Evolutionary conservation across 2,797 vertebrate species (phyloP), one percentile per base, ranked within the genome.

Genomic region (Rhadinocentrus ornatus): DNA sequence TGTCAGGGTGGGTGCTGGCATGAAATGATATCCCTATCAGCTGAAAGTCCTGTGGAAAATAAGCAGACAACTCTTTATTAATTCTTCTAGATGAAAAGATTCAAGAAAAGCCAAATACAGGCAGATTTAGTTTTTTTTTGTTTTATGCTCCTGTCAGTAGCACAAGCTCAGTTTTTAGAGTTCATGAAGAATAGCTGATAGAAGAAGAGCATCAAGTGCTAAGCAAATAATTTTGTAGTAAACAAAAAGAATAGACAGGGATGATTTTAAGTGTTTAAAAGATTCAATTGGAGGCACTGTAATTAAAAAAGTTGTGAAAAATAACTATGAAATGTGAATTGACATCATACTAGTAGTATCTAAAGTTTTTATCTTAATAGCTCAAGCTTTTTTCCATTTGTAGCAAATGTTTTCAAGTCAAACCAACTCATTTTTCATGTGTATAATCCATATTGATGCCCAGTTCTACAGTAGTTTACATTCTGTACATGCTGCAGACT

Each of bases 1-100:
- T 73, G 70, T 77, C 15, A 55, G 4, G 58, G 64, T 66, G 59
- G 74, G 63, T 44, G 72, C 64, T 65, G 62, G 68, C 67, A 66
- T 58, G 58, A 84, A 64, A 62, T 67, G 4, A 71, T 66, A 41
- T 69, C 44, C 32, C 10, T 68, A 56, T 39, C 39, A 62, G 32
- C 13, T 20, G 13, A 80, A 73, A 48, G 29, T 53, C 15, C 9
- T 7, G 37, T 63, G 26, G 29, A 41, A 65, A 56, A 68, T 24
- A 22, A 71, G 48, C 48, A 60, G 37, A 22, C 50, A 31, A 50
- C 39, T 34, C 44, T 24, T 34, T 18, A 8, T 67, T 9, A 62
- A 44, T 41, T 48, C 3, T 75, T 65, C 70, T 22, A 58, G 44
- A 63, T 2, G 29, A 62, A n/a, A 66, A 6, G 22, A 37, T 73